Conservation (phyloP, 2,888 invertebrate genomes). For the Desoria tigrina region DNA sequence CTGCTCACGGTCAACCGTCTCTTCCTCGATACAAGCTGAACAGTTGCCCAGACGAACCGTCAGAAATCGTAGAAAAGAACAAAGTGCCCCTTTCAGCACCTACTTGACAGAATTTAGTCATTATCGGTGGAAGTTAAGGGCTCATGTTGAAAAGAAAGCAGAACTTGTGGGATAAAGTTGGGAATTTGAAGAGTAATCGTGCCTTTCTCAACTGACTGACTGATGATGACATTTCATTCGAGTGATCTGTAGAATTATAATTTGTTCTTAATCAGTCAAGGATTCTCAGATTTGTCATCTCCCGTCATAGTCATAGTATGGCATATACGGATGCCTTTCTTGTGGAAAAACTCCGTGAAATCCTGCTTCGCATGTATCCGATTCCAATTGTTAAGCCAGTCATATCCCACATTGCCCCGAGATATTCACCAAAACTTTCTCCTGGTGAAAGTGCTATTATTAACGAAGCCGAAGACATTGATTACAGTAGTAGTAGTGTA, state of each 20-base stretch:
- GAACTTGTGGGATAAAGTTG: too few species aligned
- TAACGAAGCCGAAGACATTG: background rate
- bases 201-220: background rate
- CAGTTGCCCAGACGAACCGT: too few species aligned
- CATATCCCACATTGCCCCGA: background rate
- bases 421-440: background rate
- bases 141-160: too few species aligned
- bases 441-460: background rate
- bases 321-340: constrained; percentile 40
- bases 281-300: too few species aligned
- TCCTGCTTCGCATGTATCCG: constrained; percentile 42
- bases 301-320: constrained; percentile 11
- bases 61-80: too few species aligned
- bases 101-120: too few species aligned
- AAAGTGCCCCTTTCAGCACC: too few species aligned
- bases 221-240: background rate
- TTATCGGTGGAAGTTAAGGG: too few species aligned
- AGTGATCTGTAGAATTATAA: background rate
- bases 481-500: background rate
- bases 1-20: too few species aligned
- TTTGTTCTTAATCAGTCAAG: too few species aligned
- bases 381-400: constrained; percentile 23
- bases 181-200: too few species aligned
- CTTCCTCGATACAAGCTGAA: too few species aligned
- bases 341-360: constrained; percentile 48